Percentiles rank a stretch among this genome's conserved stretches.
Evolutionary conservation across 2,797 vertebrate genomes (phyloP).

Genomic region (Propithecus perrieri): DNA sequence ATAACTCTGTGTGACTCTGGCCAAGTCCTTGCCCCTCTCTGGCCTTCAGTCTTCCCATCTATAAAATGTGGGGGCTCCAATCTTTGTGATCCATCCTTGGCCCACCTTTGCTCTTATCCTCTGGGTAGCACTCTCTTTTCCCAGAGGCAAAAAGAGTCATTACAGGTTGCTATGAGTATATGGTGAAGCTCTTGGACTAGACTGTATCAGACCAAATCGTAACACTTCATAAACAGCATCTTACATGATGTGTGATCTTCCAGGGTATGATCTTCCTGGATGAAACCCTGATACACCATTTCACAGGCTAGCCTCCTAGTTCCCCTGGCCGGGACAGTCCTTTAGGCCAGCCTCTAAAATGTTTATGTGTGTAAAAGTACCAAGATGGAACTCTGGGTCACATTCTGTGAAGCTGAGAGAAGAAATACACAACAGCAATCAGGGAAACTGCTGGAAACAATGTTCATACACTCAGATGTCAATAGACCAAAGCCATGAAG

Average conservation of each 20-base stretch:
- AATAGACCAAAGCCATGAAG: background rate
- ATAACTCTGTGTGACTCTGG: background rate
- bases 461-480: background rate
- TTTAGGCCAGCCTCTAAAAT: background rate
- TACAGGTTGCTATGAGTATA: background rate
- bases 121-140: background rate
- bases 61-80: background rate
- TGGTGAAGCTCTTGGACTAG: background rate
- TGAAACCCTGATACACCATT: background rate
- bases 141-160: constrained; percentile 5
- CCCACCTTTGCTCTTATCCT: background rate
- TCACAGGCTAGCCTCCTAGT: background rate
- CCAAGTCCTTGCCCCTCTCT: background rate
- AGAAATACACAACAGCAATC: background rate
- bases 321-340: background rate
- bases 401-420: background rate
- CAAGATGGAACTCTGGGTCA: background rate
- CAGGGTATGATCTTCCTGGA: background rate
- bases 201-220: background rate
- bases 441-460: background rate
- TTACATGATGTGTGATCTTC: background rate
- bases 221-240: background rate
- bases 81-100: background rate
- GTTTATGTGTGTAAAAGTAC: background rate
- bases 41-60: background rate